A percentile compares a stretch with the other conserved stretches of the same genome.
Conservation (phyloP, 2,113 vertebrate species). For the Labeo catla region DNA sequence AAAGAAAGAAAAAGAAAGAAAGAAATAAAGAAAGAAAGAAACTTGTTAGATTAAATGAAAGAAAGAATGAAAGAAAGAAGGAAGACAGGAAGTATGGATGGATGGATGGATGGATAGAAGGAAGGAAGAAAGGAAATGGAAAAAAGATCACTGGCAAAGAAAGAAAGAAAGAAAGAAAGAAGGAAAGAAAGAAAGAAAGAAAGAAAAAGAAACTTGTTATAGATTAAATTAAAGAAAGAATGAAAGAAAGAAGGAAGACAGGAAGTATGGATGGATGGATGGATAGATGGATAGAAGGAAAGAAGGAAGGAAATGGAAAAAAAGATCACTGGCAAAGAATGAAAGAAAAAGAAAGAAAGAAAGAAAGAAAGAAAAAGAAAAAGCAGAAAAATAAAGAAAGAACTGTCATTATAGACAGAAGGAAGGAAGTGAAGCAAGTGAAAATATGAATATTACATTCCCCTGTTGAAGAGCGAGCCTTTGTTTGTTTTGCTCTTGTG, state of each 20-base stretch:
- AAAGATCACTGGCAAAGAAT: not conserved
- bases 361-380: not conserved
- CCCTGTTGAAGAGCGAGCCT: not conserved
- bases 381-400: not conserved
- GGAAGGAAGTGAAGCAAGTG: not conserved
- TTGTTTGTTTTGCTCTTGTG: slow-evolving; percentile 13
- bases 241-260: not conserved
- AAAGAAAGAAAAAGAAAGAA: not conserved
- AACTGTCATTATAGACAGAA: not conserved
- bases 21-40: not conserved
- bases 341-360: not conserved
- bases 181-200: not conserved
- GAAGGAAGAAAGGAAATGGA: not conserved
- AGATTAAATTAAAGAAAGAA: too few relatives aligned
- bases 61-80: not conserved
- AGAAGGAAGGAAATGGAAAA: too few relatives aligned
- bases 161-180: too few relatives aligned
- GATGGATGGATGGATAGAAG: too few relatives aligned
- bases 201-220: not conserved
- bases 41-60: too few relatives aligned
- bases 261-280: too few relatives aligned
- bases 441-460: not conserved
- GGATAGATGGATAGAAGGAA: not conserved
- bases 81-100: too few relatives aligned
- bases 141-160: too few relatives aligned